Base-by-base conservation (phyloP, 2,797 vertebrate genomes). In the Sebastes itinus region DNA sequence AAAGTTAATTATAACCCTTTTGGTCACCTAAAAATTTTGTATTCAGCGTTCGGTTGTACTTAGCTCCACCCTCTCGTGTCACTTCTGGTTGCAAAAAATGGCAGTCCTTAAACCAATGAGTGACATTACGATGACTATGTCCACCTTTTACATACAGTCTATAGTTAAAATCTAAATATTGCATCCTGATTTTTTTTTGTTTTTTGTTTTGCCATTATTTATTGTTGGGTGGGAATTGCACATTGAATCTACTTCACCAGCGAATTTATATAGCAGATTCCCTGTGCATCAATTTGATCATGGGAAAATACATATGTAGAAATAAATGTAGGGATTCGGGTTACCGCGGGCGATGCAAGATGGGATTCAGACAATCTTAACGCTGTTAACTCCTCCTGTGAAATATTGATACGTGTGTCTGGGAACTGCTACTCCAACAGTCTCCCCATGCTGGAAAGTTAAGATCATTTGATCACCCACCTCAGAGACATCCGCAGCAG, bases 381-480 rank as follows among this genome's bases (percentile, higher is more conserved):
- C 80, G 62, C 76, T 61, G 42, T 56, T 49, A 77, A 58, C 77
- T 74, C 68, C 76, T 61, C 72, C 72, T 64, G 65, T 92, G 83
- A 94, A 93, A 91, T 88, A 91, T 81, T 90, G 82, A 89, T 72
- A 83, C 66, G 59, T 78, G 87, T 66, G 84, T 90, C 89, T 87
- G 81, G 78, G 76, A 91, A 87, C 80, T 28, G 16, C 77, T 75
- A 22, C 71, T 89, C 61, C 68, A 77, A 74, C 80, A 80, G 82
- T 82, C 88, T 82, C 77, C 81, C 49, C 52, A 2, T 82, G 80
- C 89, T 83, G 80, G 42, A 82, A 91, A 89, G 72, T 83, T 87
- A 87, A 92, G 83, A 89, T 90, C 89, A 92, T 94, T 94, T 94
- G 88, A 94, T 95, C 92, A 90, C 75, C 82, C 78, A 82, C 88